Conservation (phyloP, 2,113 vertebrate species). For the Bubo scandiacus region DNA sequence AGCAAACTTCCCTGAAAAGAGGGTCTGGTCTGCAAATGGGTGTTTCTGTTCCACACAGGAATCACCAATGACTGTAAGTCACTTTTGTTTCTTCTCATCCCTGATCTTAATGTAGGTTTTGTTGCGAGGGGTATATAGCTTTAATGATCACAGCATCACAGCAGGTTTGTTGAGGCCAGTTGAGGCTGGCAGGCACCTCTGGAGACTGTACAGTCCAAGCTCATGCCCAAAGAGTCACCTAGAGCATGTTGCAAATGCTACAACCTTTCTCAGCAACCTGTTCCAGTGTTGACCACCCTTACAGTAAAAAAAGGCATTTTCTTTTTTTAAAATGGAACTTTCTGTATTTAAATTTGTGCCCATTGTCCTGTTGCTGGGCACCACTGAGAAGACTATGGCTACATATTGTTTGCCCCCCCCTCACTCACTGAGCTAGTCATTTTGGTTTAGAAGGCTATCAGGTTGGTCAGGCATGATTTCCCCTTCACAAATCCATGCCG, state of each 20-base stretch:
- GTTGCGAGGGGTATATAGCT: not conserved
- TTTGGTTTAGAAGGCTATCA: not conserved
- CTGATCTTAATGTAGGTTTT: not conserved
- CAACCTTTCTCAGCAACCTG: not conserved
- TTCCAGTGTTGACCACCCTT: not conserved
- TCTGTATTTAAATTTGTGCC: not conserved
- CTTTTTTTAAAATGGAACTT: not conserved
- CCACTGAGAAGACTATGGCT: not conserved
- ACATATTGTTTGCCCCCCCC: not conserved
- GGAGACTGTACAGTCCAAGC: not conserved
- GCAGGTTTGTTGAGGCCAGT: too few species aligned
- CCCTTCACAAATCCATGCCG: not conserved
- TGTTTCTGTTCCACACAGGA: not conserved
- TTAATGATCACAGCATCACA: not conserved
- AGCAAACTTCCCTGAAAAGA: not conserved
- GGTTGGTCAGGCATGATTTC: not conserved
- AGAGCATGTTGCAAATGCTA: not conserved
- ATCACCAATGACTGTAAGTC: not conserved
- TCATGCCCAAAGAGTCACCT: not conserved
- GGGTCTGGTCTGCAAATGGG: not conserved
- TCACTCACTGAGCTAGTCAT: not conserved
- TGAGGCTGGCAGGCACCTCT: not conserved
- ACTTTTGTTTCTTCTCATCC: fast-evolving
- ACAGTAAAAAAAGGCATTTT: not conserved
- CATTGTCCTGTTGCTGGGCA: not conserved